phyloP scores from a whole-genome alignment of 2,113 vertebrate species.

The Okapia johnstoni region DNA sequence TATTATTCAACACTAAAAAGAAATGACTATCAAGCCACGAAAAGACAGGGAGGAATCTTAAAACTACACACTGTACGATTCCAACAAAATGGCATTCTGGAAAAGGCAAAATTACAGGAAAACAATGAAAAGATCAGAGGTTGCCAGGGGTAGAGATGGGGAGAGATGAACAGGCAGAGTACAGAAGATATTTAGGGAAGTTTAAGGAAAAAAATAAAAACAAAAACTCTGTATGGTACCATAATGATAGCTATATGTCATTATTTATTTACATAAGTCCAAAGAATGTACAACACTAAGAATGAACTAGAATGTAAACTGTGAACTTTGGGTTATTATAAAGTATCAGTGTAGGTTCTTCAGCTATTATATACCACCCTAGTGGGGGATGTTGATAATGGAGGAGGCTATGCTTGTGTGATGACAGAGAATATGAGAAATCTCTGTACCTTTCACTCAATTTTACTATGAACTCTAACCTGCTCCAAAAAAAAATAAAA shows the following conservation, averaged over 20 bases:
- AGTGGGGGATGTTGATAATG: not conserved
- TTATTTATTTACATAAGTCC: not conserved
- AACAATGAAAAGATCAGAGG: not conserved
- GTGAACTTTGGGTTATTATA: not conserved
- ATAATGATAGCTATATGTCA: not conserved
- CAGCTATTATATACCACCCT: not conserved
- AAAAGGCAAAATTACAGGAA: not conserved
- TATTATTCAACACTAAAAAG: not conserved
- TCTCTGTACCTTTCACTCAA: not conserved
- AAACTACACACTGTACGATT: not conserved
- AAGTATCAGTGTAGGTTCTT: not conserved
- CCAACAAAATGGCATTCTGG: not conserved
- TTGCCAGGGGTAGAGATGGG: not conserved
- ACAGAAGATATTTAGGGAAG: not conserved
- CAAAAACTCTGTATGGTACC: not conserved
- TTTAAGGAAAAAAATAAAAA: not conserved
- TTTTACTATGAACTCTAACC: not conserved
- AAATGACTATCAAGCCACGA: not conserved
- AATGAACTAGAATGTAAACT: not conserved
- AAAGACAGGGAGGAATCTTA: not conserved
- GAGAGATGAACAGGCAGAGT: not conserved
- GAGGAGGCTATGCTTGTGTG: not conserved
- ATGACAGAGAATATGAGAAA: not conserved
- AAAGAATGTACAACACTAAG: not conserved
- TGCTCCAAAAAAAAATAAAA: not conserved